Conservation (phyloP, 2,797 vertebrate species). For the Alexandromys oeconomus region DNA sequence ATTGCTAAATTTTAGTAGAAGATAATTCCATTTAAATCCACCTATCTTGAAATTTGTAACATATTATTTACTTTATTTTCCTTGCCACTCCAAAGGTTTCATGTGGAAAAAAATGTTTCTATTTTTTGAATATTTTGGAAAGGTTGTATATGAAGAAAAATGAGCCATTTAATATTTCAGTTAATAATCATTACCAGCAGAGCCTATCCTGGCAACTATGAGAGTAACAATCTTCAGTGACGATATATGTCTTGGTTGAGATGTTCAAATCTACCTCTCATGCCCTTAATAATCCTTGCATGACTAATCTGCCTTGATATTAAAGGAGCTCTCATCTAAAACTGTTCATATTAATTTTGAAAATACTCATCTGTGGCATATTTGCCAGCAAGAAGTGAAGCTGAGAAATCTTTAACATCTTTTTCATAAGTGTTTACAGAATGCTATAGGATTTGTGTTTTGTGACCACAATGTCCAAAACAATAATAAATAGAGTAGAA, state of each 20-base stretch:
- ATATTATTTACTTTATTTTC: constrained; percentile 64
- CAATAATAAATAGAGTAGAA: not conserved
- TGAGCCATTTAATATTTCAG: constrained; percentile 70
- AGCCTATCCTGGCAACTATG: constrained; percentile 53
- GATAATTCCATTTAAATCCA: constrained; percentile 31
- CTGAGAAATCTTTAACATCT: constrained; percentile 74
- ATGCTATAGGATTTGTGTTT: not conserved
- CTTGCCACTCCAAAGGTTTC: constrained; percentile 27
- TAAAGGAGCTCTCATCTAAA: constrained; percentile 72
- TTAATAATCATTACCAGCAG: constrained; percentile 73
- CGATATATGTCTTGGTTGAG: constrained; percentile 68
- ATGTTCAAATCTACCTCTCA: constrained; percentile 60
- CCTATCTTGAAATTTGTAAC: constrained; percentile 63
- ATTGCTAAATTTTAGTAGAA: constrained; percentile 42
- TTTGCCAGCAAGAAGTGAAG: constrained; percentile 74
- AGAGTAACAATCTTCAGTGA: constrained; percentile 52
- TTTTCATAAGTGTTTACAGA: constrained; percentile 40
- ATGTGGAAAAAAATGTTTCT: not conserved
- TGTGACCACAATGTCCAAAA: not conserved
- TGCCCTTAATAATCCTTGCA: constrained; percentile 70
- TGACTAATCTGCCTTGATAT: constrained; percentile 72
- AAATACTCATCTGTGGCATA: constrained; percentile 80
- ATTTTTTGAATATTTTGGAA: constrained; percentile 65
- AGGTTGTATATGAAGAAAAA: constrained; percentile 61
- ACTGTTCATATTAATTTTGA: constrained; percentile 78